phyloP scores from a whole-genome alignment of 2,113 vertebrate species.

The Bujurquina vittata region DNA sequence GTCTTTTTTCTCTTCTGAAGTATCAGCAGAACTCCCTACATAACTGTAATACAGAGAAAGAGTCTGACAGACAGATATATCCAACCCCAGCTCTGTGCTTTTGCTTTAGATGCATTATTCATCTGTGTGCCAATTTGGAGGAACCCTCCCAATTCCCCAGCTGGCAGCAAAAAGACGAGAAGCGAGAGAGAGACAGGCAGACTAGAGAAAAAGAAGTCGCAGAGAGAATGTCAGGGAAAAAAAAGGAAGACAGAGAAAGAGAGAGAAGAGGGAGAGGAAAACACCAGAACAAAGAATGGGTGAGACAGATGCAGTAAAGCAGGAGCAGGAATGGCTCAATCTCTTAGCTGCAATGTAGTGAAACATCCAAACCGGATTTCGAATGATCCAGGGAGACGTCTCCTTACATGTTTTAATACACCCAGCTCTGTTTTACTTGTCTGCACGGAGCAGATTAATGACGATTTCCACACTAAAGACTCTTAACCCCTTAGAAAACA shows the following conservation, averaged over 20 bases:
- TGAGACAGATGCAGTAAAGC: constrained; percentile 51
- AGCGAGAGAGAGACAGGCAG: constrained; percentile 35
- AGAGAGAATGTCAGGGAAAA: constrained; percentile 38
- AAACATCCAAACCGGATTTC: constrained; percentile 75
- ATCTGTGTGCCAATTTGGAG: constrained; percentile 80
- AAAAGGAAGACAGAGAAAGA: constrained; percentile 24
- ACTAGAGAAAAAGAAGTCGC: constrained; percentile 51
- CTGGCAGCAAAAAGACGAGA: constrained; percentile 65
- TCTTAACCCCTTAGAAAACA: constrained; percentile 59
- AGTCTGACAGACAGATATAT: constrained; percentile 73
- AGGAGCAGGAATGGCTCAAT: constrained; percentile 36
- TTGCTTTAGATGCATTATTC: constrained; percentile 80
- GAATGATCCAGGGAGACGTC: constrained; percentile 63
- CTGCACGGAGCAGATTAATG: constrained; percentile 70
- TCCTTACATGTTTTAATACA: constrained; percentile 57
- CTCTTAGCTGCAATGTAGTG: constrained; percentile 54
- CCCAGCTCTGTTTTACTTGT: constrained; percentile 41
- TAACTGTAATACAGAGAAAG: constrained; percentile 65
- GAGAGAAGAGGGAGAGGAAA: constrained; percentile 9
- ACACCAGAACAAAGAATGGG: constrained; percentile 63
- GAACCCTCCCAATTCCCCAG: constrained; percentile 73
- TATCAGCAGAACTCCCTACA: constrained; percentile 56
- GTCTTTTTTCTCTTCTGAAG: constrained; percentile 52
- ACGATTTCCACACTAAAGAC: constrained; percentile 67
- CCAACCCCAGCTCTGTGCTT: constrained; percentile 68